phyloP scores from a whole-genome alignment of 2,888 invertebrate genomes.

The Chaetoderma sp. region DNA sequence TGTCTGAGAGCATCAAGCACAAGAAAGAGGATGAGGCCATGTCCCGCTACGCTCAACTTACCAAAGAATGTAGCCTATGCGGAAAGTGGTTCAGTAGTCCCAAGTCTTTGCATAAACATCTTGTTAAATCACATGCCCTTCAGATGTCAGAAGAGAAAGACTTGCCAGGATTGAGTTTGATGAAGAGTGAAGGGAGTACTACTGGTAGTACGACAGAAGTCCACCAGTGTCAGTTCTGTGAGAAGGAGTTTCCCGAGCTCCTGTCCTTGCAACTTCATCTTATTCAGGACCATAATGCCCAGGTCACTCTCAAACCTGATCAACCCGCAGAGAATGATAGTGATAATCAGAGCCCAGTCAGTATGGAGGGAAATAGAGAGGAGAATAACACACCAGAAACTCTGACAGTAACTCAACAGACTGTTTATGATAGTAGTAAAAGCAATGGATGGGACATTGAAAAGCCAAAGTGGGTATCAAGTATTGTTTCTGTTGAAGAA shows the following conservation, averaged over 20 bases:
- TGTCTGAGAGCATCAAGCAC: conserved; percentile 40
- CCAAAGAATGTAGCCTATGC: conserved; percentile 8
- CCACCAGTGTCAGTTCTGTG: conserved; percentile 66
- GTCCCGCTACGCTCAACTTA: conserved; percentile 1
- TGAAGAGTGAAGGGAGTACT: background rate
- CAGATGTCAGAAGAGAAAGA: conserved; percentile 42
- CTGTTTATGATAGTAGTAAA: no score
- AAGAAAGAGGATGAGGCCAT: conserved; percentile 39
- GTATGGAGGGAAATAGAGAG: conserved; percentile 30
- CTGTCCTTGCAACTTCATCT: conserved; percentile 70
- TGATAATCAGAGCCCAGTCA: conserved; percentile 30
- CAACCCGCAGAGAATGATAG: conserved; percentile 31
- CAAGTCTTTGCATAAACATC: conserved; percentile 7
- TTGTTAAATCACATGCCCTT: conserved; percentile 55
- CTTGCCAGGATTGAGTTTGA: conserved; percentile 11
- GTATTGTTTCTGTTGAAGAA: conserved; percentile 91
- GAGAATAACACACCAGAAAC: no score
- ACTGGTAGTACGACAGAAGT: conserved; percentile 28
- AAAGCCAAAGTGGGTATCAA: conserved; percentile 88
- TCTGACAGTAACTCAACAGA: no score
- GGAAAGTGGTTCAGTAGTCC: conserved; percentile 6
- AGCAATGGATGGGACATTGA: conserved; percentile 75
- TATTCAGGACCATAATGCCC: conserved; percentile 69
- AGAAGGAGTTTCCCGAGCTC: conserved; percentile 66
- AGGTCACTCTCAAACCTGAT: conserved; percentile 57